Evolutionary conservation across 2,888 invertebrate species (phyloP), one percentile per base, ranked within the genome.

Genomic region (Salpingus planirostris): DNA sequence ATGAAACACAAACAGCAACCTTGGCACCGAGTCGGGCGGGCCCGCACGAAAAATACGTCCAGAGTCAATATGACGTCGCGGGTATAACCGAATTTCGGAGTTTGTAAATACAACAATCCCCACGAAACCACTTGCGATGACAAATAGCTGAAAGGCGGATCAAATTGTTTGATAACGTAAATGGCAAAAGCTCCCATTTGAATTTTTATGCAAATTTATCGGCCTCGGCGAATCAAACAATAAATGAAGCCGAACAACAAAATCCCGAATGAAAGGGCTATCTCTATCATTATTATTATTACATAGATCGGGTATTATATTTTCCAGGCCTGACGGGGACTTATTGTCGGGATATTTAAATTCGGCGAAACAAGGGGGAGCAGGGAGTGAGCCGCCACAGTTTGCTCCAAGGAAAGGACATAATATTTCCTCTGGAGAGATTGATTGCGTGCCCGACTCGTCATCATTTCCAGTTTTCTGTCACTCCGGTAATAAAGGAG

Each of bases 191-290:
- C 31, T 26, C n/a, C n/a, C n/a, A n/a, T n/a, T n/a, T n/a, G n/a
- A n/a, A 31, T 24, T 33, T 29, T 31, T 33, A 37, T 33, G 33
- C 27, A 33, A 33, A 37, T 30, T 7, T 11, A 11, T 14, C 13
- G 27, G 29, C 27, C 24, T 37, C 26, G 27, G 15, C 24, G 27
- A 37, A 33, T 33, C 29, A 33, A 32, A 37, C 29, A 33, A 33
- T 33, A 37, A 33, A 33, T 33, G 27, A 32, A 13, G 13, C 15
- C 12, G 15, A n/a, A n/a, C n/a, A n/a, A 32, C 11, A 27, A 25
- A 21, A 14, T 27, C 13, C 15, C 13, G 15, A 31, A 28, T 28
- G 31, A 13, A 29, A 24, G 32, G 27, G 24, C 31, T n/a, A n/a
- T n/a, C n/a, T n/a, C n/a, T n/a, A n/a, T n/a, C n/a, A n/a, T n/a